phyloP scores from a whole-genome alignment of 37 sponge, comb jelly and placozoan species.

The Chondrilla cf. caribensis region DNA sequence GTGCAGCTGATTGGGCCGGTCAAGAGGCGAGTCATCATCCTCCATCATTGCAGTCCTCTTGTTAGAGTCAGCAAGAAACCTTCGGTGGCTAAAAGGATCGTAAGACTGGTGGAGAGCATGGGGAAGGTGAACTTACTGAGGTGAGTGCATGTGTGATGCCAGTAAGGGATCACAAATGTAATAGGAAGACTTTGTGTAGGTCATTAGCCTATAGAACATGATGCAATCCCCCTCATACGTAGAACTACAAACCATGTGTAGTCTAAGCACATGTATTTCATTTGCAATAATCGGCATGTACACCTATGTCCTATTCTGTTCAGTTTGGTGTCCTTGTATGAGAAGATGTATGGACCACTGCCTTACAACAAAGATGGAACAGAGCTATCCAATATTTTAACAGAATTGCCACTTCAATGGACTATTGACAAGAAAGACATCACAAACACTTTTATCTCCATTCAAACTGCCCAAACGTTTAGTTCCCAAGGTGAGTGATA shows the following conservation, averaged over 20 bases:
- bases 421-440: too few species aligned
- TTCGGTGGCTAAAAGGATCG: background rate
- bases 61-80: constrained; percentile 25
- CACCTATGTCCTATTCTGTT: background rate
- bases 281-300: too few species aligned
- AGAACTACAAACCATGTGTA: too few species aligned
- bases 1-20: constrained; percentile 51
- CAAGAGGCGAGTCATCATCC: constrained; percentile 38
- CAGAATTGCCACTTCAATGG: background rate
- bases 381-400: background rate
- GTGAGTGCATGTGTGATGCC: constrained; percentile 24
- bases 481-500: too few species aligned
- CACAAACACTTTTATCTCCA: too few species aligned
- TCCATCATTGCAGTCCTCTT: constrained; percentile 53
- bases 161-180: background rate
- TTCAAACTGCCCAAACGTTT: too few species aligned
- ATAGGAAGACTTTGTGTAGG: background rate
- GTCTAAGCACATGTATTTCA: too few species aligned
- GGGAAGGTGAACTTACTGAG: constrained; percentile 39
- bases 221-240: too few species aligned
- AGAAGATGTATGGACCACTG: constrained; percentile 29
- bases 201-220: too few species aligned
- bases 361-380: constrained; percentile 21
- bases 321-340: constrained; percentile 49
- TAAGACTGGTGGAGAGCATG: constrained; percentile 26